Percentiles rank a stretch among this genome's conserved stretches.
phyloP scores from a whole-genome alignment of 2,888 invertebrate genomes.

The Neria commutata region DNA sequence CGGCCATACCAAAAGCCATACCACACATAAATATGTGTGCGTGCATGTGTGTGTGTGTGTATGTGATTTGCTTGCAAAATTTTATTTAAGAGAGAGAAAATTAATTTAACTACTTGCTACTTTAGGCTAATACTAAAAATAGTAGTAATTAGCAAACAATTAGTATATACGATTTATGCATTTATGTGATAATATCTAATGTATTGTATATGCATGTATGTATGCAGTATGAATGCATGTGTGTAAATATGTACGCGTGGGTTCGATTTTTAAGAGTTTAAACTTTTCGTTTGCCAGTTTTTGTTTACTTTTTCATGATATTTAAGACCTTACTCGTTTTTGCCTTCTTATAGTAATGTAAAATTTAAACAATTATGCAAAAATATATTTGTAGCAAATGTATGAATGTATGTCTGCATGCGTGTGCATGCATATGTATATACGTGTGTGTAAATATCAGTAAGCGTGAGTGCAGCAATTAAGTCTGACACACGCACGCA shows the following conservation, averaged over 20 bases:
- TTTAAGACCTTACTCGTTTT: neutral
- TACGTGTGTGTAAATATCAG: constrained; percentile 15
- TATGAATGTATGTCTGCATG: constrained; percentile 6
- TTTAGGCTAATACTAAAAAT: constrained; percentile 16
- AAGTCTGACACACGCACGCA: no score
- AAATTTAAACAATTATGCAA: constrained; percentile 12
- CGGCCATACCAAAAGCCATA: neutral
- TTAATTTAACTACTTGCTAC: constrained; percentile 14
- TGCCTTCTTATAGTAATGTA: neutral
- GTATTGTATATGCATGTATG: constrained; percentile 16
- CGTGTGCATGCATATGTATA: constrained; percentile 19
- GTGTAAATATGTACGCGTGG: constrained; percentile 16
- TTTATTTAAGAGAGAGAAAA: constrained; percentile 11
- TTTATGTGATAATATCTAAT: no score
- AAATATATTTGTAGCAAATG: constrained; percentile 23
- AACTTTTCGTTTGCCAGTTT: neutral
- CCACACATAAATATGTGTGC: neutral
- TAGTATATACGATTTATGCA: neutral
- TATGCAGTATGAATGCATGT: constrained; percentile 41
- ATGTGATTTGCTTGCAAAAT: constrained; percentile 6
- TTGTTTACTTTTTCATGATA: neutral
- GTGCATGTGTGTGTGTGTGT: neutral
- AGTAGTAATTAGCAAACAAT: constrained; percentile 12
- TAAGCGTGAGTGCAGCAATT: constrained; percentile 6
- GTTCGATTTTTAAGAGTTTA: constrained; percentile 1